Evolutionary conservation across 2,797 vertebrate genomes (phyloP).

Genomic region (Sebastes itinus): DNA sequence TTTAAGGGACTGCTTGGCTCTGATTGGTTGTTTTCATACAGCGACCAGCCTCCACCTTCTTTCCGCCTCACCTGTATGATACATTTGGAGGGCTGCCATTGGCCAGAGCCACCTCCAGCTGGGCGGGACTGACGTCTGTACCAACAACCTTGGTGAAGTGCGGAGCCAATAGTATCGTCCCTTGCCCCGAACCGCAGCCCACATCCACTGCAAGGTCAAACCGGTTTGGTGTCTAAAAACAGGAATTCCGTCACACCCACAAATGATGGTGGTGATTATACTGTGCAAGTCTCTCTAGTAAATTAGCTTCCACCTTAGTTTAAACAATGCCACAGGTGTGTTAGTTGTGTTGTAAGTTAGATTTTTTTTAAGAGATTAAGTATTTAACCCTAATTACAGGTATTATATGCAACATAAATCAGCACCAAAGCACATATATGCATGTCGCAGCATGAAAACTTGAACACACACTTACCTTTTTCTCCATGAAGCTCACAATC

Average conservation of each 20-base stretch:
- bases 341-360: neutral
- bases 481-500: conserved; percentile 50
- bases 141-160: conserved; percentile 81
- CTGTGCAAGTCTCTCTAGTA: neutral
- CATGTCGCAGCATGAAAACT: neutral
- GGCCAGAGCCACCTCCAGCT: conserved; percentile 76
- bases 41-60: too few species aligned
- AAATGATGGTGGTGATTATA: neutral
- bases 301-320: neutral
- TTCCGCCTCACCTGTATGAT: conserved; percentile 53
- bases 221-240: conserved; percentile 45
- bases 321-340: neutral
- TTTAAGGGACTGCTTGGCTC: too few species aligned
- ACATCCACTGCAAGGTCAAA: conserved; percentile 80
- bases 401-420: neutral
- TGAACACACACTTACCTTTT: conserved; percentile 33
- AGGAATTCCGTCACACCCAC: neutral
- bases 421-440: too few species aligned
- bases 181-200: conserved; percentile 85
- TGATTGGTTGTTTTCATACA: too few species aligned
- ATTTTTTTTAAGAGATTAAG: neutral
- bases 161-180: conserved; percentile 71
- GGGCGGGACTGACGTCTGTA: conserved; percentile 81
- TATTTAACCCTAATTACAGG: neutral
- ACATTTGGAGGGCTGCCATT: conserved; percentile 60